Conservation (phyloP, 2,797 vertebrate species). For the Anguilla pacifica region DNA sequence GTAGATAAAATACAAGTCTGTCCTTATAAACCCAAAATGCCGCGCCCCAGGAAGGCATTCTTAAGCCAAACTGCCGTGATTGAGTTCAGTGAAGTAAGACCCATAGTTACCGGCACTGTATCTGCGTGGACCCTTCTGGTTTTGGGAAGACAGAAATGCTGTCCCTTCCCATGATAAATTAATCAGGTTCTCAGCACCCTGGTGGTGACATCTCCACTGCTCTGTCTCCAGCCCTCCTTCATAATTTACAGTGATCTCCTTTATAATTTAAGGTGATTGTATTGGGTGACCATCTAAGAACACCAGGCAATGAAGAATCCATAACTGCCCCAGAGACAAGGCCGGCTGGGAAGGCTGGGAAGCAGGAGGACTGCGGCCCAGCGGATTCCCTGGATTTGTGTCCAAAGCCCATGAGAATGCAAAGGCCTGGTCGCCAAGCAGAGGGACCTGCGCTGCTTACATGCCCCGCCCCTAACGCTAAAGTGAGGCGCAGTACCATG, state of each 20-base stretch:
- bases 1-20: background rate
- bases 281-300: slow-evolving; percentile 6
- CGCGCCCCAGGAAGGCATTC: background rate
- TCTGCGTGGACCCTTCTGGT: background rate
- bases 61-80: background rate
- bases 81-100: background rate
- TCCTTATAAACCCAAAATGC: background rate
- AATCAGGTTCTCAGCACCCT: background rate
- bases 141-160: background rate
- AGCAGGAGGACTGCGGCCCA: background rate
- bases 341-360: background rate
- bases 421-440: background rate
- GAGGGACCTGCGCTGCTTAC: background rate
- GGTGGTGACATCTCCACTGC: background rate
- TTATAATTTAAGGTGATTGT: slow-evolving; percentile 16
- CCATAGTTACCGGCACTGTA: background rate
- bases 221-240: background rate
- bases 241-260: slow-evolving; percentile 17
- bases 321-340: background rate
- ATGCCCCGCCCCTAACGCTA: background rate
- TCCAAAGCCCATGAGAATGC: background rate
- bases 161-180: slow-evolving; percentile 5
- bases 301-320: background rate
- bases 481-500: background rate
- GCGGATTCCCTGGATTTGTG: background rate